Conservation (phyloP, 2,113 vertebrate species). For the Sigmodon hispidus region DNA sequence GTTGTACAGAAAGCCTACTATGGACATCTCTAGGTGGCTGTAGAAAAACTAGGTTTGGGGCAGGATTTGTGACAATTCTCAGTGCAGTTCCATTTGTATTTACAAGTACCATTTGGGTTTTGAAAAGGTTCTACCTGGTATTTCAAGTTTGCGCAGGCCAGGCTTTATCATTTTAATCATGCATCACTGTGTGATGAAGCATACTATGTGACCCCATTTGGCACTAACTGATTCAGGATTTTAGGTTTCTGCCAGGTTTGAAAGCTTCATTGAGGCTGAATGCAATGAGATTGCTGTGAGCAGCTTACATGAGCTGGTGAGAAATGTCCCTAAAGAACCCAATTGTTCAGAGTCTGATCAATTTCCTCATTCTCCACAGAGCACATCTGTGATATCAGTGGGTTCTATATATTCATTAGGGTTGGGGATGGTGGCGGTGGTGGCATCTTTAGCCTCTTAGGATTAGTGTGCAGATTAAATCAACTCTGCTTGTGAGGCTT, state of each 20-base stretch:
- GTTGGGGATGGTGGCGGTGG: not conserved
- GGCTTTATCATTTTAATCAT: not conserved
- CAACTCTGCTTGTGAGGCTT: too few species aligned
- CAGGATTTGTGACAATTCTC: not conserved
- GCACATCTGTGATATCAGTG: rapidly evolving
- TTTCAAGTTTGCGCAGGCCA: not conserved
- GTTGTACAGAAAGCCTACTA: not conserved
- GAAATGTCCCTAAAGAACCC: not conserved
- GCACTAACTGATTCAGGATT: not conserved
- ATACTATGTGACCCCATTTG: not conserved
- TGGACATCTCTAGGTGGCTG: not conserved
- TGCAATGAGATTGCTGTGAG: rapidly evolving
- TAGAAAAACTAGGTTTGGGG: not conserved
- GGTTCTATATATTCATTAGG: not conserved
- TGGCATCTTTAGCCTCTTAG: not conserved
- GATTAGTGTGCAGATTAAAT: not conserved
- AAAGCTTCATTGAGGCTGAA: not conserved
- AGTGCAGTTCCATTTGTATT: not conserved
- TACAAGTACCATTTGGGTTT: not conserved
- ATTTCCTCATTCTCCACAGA: rapidly evolving
- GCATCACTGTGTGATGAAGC: rapidly evolving
- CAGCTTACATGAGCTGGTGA: rapidly evolving
- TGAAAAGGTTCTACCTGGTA: not conserved
- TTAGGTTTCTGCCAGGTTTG: not conserved
- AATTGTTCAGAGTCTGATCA: not conserved